A percentile compares a stretch with the other conserved stretches of the same genome.
Evolutionary conservation across 1,140 invertebrate species (phyloP).

Genomic region (Zeugodacus cucurbitae): DNA sequence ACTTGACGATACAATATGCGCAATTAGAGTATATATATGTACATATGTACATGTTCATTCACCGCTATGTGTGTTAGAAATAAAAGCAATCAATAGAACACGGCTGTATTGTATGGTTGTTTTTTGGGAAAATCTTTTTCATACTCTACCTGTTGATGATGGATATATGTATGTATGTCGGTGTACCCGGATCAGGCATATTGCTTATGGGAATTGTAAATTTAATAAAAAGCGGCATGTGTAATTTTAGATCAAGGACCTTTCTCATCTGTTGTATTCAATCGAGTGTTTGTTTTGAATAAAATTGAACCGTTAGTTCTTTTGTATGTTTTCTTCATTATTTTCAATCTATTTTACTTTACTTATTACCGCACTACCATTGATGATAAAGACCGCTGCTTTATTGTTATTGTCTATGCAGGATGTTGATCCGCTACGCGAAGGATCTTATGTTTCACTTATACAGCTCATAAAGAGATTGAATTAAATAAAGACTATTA

Average conservation of each 20-base stretch:
- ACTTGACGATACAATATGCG: too few species aligned
- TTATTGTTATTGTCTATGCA: neutral
- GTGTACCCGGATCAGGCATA: neutral
- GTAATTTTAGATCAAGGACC: slow-evolving; percentile 35
- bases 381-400: neutral
- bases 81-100: too few species aligned
- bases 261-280: slow-evolving; percentile 9
- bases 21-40: too few species aligned
- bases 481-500: neutral
- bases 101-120: neutral
- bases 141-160: neutral
- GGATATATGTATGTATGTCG: neutral
- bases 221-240: slow-evolving; percentile 22
- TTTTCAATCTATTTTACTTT: neutral
- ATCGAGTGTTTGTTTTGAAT: slow-evolving; percentile 22
- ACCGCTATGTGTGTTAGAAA: too few species aligned
- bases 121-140: neutral
- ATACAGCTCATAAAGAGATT: neutral
- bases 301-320: slow-evolving; percentile 1
- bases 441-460: slow-evolving; percentile 19
- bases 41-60: too few species aligned
- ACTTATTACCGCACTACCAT: neutral
- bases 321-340: neutral
- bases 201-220: neutral
- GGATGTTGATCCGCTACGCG: slow-evolving; percentile 28